Base-by-base conservation (phyloP, 2,113 vertebrate species). In the Cyrtonyx montezumae region DNA sequence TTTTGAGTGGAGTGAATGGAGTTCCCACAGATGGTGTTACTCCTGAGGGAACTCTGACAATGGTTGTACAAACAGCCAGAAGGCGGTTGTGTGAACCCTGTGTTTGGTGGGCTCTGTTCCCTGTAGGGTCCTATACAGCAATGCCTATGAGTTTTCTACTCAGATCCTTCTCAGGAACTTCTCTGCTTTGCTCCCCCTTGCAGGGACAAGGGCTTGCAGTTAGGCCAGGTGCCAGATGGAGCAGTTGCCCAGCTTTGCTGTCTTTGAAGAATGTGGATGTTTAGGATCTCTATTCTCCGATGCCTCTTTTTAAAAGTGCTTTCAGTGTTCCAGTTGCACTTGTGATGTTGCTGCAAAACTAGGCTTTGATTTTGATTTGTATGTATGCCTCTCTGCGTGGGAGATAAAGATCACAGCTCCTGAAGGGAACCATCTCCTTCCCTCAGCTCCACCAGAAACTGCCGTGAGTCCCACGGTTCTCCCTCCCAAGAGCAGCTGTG, bases 31-130 rank as follows among this genome's bases (percentile, higher is more conserved):
- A 63, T 32, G 8, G 40, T 23, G 23, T 36, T 83, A 79, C 51
- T 22, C 37, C 9, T 0, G 4, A 22, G 37, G 19, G 32, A 87
- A 55, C 37, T 77, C 43, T 67, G 61, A 59, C 46, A 53, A 36
- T 23, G 55, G 23, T 14, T 70, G 61, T 63, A 59, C 80, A 74
- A 84, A 79, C 37, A 75, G 32, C 13, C 34, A 79, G 48, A 77
- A 1, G 5, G 61, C 56, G 79, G 48, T 32, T 71, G n/a, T 2
- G 2, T 11, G 32, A 75, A 48, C 10, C 13, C 9, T 51, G 2
- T 61, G 15, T 46, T 30, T 0, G 0, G 9, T 46, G 40, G 42
- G n/a, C 76, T 93, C 0, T 0, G 7, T 42, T 82, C 56, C 13
- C 37, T 55, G 20, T 8, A 10, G 5, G 43, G 67, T 73, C 14